Conservation (phyloP, 2,113 vertebrate genomes). For the Aptenodytes forsteri region DNA sequence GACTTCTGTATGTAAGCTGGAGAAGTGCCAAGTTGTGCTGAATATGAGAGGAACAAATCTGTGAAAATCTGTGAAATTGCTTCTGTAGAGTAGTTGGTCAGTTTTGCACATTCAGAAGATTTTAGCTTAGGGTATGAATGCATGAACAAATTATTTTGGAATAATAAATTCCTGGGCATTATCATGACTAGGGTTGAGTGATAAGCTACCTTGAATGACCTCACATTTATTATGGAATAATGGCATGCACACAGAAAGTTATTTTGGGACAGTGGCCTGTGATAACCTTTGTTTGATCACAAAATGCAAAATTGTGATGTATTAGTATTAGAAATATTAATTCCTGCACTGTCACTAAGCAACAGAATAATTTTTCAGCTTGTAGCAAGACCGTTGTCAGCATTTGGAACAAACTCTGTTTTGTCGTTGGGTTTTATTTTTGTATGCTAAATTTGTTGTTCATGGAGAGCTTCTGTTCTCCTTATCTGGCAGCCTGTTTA, state of each 20-base stretch:
- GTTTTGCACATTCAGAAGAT: not conserved
- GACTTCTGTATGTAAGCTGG: not conserved
- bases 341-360: conserved; percentile 44
- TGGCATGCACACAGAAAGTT: not conserved
- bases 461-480: not conserved
- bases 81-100: not conserved
- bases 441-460: not conserved
- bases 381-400: not conserved
- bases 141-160: not conserved
- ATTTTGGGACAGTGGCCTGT: not conserved
- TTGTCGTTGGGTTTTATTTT: conserved; percentile 31
- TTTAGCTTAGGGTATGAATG: not conserved
- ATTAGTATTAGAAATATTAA: conserved; percentile 20
- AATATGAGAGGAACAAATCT: not conserved
- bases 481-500: not conserved
- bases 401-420: conserved; percentile 1
- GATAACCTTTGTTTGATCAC: not conserved
- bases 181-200: not conserved
- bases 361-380: conserved; percentile 35
- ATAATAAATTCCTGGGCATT: not conserved
- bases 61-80: not conserved
- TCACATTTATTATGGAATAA: not conserved
- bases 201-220: not conserved
- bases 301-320: not conserved
- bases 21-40: not conserved